phyloP scores from a whole-genome alignment of 2,888 invertebrate genomes.

The Mycalesis mineus region DNA sequence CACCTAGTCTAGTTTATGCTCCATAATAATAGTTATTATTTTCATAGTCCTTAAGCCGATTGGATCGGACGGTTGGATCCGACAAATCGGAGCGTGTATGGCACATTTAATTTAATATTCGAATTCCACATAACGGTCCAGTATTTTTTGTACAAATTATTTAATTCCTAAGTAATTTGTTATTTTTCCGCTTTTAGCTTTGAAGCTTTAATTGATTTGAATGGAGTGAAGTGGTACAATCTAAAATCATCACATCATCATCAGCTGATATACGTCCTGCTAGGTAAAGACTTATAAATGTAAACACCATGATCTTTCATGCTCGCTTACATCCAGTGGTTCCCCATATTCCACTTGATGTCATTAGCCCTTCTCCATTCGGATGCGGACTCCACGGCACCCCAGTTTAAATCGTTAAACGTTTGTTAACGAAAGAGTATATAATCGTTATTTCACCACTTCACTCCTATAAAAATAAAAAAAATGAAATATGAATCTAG shows the following conservation, averaged over 20 bases:
- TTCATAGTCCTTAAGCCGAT: neutral
- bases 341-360: too few species aligned
- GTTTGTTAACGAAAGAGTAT: too few species aligned
- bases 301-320: neutral
- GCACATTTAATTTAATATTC: conserved; percentile 3
- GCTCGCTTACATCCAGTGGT: too few species aligned
- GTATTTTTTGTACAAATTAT: conserved; percentile 32
- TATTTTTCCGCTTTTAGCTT: conserved; percentile 15
- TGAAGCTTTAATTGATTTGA: neutral
- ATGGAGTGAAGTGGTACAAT: conserved; percentile 21
- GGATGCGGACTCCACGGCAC: too few species aligned
- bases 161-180: conserved; percentile 20
- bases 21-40: neutral
- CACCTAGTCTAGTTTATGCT: neutral
- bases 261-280: too few species aligned
- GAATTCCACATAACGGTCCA: conserved; percentile 24
- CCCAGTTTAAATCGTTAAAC: too few species aligned
- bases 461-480: conserved; percentile 14
- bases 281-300: too few species aligned
- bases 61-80: neutral
- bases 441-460: too few species aligned
- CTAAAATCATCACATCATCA: too few species aligned
- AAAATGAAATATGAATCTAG: conserved; percentile 4
- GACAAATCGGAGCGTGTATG: conserved; percentile 6
- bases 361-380: too few species aligned